Evolutionary conservation across 2,113 vertebrate species (phyloP).

Genomic region (Empidonax traillii): DNA sequence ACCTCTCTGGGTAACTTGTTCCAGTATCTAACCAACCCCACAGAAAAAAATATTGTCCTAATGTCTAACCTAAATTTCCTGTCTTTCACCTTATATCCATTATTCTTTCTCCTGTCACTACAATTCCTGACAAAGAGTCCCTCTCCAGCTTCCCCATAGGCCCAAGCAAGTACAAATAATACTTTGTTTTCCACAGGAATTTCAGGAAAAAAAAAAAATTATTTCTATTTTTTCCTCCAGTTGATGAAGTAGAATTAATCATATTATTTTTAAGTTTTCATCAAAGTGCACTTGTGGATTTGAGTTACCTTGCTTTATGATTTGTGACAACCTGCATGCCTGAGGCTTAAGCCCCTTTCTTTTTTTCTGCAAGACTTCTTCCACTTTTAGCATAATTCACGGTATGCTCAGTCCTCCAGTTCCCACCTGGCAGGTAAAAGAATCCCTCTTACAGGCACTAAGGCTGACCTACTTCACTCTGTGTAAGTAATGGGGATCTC

Average conservation of each 20-base stretch:
- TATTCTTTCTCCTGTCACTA: not conserved
- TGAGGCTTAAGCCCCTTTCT: not conserved
- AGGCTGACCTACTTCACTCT: not conserved
- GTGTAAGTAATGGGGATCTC: not conserved
- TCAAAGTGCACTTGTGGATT: not conserved
- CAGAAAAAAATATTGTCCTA: not conserved
- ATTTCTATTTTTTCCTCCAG: not conserved
- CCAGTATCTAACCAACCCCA: not conserved
- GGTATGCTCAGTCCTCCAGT: not conserved
- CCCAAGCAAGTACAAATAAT: not conserved
- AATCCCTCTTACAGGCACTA: not conserved
- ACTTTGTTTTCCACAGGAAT: not conserved
- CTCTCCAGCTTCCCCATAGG: not conserved
- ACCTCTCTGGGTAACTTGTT: not conserved
- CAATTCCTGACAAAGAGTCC: not conserved
- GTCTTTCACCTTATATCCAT: not conserved
- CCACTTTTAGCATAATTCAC: not conserved
- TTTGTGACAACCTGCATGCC: not conserved
- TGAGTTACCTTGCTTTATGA: not conserved
- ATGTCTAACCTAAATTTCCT: not conserved
- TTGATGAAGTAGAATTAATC: constrained; percentile 20
- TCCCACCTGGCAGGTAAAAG: not conserved
- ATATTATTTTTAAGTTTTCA: constrained; percentile 33
- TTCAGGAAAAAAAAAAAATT: not conserved
- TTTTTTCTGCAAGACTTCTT: not conserved